phyloP scores from a whole-genome alignment of 2,888 invertebrate species.

The Cremastobaeus sp. region DNA sequence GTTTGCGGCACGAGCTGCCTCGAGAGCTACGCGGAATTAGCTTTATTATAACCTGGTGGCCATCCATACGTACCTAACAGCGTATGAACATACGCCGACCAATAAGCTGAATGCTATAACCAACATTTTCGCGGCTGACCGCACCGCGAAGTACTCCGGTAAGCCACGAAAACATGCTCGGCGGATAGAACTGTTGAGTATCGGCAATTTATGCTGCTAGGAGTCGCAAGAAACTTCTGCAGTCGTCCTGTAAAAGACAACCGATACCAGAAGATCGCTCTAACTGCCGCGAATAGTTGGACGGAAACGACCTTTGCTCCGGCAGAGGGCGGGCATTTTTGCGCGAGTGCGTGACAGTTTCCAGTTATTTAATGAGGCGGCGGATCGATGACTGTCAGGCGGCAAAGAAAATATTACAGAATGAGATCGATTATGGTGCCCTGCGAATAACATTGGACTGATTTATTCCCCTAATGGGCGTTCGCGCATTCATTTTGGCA shows the following conservation, averaged over 20 bases:
- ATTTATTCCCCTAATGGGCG: conserved; percentile 79
- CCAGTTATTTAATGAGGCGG: too few species aligned
- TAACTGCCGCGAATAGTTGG: too few species aligned
- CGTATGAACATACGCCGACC: conserved; percentile 71
- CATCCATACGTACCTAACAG: conserved; percentile 74
- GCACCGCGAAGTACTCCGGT: conserved; percentile 60
- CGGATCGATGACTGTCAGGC: background rate
- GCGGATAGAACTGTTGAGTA: conserved; percentile 45
- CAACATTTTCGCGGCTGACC: conserved; percentile 74
- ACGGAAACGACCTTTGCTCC: too few species aligned
- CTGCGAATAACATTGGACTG: conserved; percentile 77
- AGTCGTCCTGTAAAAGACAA: conserved; percentile 6
- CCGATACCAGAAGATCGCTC: conserved; percentile 10
- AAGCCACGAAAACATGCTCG: conserved; percentile 68
- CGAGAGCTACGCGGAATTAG: conserved; percentile 77
- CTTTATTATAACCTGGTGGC: conserved; percentile 78
- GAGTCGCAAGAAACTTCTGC: conserved; percentile 24
- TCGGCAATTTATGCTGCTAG: conserved; percentile 46
- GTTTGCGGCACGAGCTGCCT: conserved; percentile 76
- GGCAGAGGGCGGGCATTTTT: too few species aligned
- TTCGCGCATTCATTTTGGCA: conserved; percentile 77
- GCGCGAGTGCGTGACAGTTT: too few species aligned
- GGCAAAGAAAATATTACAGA: conserved; percentile 38
- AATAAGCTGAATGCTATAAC: conserved; percentile 72
- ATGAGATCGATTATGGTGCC: conserved; percentile 75